Base-by-base conservation (phyloP, 2,888 invertebrate species). In the Strigamia maritima region DNA sequence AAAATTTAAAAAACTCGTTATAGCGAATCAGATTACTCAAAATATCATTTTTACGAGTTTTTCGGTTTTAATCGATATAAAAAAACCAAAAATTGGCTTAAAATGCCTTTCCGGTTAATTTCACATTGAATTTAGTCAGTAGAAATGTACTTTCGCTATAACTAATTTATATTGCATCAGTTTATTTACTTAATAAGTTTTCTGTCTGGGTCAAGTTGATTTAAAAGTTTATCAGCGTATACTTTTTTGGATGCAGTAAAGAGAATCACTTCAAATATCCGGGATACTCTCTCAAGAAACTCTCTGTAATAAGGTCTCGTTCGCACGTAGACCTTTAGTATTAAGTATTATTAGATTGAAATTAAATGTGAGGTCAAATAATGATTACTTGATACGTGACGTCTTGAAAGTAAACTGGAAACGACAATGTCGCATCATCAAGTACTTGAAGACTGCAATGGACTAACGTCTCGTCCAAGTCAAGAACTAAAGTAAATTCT, bases 231-330 rank as follows among this genome's bases (percentile, higher is more conserved):
- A 86, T 97, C 95, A 0, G 97, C 97, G 86, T 97, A 98, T 74
- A 97, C 95, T 76, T 95, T 90, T 88, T 97, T 97, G 84, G 95
- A 95, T 65, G 97, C 97, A 0, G 97, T 98, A 89, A 98, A 98
- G 79, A 97, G 87, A 79, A 97, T 96, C 28, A 97, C 95, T 87
- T 97, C 97, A 87, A 94, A 97, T 80, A 92, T 86, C 8, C 92
- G 90, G 0, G 95, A 94, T 54, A 96, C 93, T 80, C 92, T 91
- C 83, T 96, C 93, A 83, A 98, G 89, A 87, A 98, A 98, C 88
- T 97, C 95, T 10, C 92, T 90, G 87, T 97, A 95, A 86, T 90
- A 93, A 0, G 97, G 97, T 76, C 97, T 89, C 0, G 97, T 95
- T 83, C 97, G 90, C 0, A 97, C 97, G 86, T 92, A 89, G 83